phyloP scores from a whole-genome alignment of 2,113 vertebrate genomes.

The Asarcornis scutulata region DNA sequence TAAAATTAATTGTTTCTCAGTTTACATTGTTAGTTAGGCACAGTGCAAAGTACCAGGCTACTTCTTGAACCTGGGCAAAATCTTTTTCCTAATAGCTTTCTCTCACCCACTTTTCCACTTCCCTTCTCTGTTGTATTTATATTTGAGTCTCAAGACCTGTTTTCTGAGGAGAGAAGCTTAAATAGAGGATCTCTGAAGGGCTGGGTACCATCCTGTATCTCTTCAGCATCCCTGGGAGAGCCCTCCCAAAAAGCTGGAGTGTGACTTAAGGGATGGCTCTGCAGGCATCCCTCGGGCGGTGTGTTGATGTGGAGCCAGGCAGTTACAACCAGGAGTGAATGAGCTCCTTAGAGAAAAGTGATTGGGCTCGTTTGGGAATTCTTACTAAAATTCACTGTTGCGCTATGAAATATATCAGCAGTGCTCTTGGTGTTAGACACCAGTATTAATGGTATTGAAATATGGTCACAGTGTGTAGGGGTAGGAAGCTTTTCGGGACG shows the following conservation, averaged over 20 bases:
- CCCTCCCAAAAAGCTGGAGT: background rate
- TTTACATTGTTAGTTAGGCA: background rate
- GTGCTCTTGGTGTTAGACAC: background rate
- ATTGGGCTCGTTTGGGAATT: background rate
- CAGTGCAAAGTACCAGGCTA: background rate
- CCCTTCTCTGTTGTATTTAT: background rate
- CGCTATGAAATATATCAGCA: background rate
- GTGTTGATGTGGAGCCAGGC: accelerated
- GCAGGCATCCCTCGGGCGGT: background rate
- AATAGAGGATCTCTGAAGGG: background rate
- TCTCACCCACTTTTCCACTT: background rate
- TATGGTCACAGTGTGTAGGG: background rate
- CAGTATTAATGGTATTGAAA: background rate
- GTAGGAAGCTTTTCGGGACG: background rate
- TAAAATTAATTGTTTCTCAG: background rate
- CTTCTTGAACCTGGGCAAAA: background rate
- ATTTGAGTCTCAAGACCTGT: background rate
- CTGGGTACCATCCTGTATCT: background rate
- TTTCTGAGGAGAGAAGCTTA: background rate
- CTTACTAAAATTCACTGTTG: background rate
- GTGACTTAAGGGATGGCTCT: background rate
- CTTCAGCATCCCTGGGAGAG: background rate
- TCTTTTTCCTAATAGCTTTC: background rate
- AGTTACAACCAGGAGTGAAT: background rate
- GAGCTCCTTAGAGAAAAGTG: background rate